Base-by-base conservation (phyloP, 2,113 vertebrate species). In the Malurus alboscapulatus region DNA sequence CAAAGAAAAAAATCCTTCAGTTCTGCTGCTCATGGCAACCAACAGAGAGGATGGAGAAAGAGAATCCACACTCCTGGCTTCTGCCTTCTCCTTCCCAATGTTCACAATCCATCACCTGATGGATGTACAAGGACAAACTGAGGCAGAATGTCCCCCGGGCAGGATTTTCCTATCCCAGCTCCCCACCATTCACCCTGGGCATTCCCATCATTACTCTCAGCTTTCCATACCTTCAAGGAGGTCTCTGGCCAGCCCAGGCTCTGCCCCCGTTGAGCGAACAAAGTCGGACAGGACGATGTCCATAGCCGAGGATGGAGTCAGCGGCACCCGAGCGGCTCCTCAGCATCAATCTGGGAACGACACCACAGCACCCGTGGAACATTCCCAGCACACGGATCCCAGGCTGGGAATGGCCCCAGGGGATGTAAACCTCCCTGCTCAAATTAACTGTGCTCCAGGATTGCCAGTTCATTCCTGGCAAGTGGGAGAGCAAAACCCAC, bases 261-360 rank as follows among this genome's bases (percentile, higher is more conserved):
- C 99, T 77, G 99, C 99, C 97, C 99, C 99, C n/a, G 99, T 99
- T 45, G 99, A 99, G 98, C 99, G 99, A 93, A 99, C 99, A 98
- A 99, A 99, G 97, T 99, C 98, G 51, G 99, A 99, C 92, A 99
- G 98, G 97, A 99, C 98, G 95, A 98, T 97, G 97, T 99, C 99
- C 99, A 99, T 99, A 97, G 99, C 99, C 98, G 94, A 97, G 97
- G 90, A 12, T 5, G 86, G 84, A 57, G 77, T 80, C 51, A 80
- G 73, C 24, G 51, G 88, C 65, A 55, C 96, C 20, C 50, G 84
- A 72, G 75, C 57, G 77, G 87, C 94, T 84, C 69, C 94, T 84
- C 58, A 14, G 87, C 92, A 75, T 96, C 92, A 91, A 55, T 25
- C 97, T 97, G 62, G 67, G 53, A 18, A 77, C 1, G 27, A 92